These are phyloP conservation scores for Mesembrinibis cayennensis DNA, from an alignment of 2,113 vertebrate genomes.

Conservation along the genomic window DNA sequence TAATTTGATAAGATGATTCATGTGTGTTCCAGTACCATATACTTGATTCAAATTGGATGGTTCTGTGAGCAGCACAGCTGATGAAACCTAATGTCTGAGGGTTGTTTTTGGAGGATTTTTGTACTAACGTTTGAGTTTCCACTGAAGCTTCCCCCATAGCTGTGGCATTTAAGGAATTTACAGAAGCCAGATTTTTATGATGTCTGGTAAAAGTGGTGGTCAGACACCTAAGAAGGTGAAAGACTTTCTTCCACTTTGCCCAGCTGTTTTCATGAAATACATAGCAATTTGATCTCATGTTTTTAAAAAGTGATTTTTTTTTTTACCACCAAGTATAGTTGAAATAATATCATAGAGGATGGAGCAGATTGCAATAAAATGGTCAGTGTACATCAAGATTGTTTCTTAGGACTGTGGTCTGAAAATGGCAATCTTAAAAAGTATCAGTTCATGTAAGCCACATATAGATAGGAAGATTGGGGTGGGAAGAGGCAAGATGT, in stretches of 20 bases:
- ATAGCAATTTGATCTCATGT: accelerated
- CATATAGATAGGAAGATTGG: background rate
- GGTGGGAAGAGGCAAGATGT: background rate
- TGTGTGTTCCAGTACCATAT: background rate
- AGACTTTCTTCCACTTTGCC: background rate
- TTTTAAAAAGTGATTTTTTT: background rate
- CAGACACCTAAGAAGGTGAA: background rate
- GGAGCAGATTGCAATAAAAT: background rate
- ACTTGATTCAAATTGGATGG: background rate
- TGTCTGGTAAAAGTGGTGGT: background rate
- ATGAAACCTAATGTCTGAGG: background rate
- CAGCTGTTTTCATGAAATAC: background rate
- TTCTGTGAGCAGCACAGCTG: background rate
- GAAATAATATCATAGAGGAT: background rate
- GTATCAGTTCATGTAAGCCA: background rate
- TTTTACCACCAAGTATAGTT: background rate
- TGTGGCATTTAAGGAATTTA: background rate
- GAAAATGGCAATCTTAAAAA: background rate
- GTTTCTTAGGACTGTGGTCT: background rate
- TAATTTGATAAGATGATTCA: background rate
- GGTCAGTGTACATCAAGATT: background rate
- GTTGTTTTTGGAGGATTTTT: background rate
- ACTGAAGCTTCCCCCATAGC: background rate
- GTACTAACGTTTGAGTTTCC: background rate
- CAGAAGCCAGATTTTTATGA: background rate